Evolutionary conservation across 2,797 vertebrate genomes (phyloP), one percentile per base, ranked within the genome.

Genomic region (Labroides dimidiatus): DNA sequence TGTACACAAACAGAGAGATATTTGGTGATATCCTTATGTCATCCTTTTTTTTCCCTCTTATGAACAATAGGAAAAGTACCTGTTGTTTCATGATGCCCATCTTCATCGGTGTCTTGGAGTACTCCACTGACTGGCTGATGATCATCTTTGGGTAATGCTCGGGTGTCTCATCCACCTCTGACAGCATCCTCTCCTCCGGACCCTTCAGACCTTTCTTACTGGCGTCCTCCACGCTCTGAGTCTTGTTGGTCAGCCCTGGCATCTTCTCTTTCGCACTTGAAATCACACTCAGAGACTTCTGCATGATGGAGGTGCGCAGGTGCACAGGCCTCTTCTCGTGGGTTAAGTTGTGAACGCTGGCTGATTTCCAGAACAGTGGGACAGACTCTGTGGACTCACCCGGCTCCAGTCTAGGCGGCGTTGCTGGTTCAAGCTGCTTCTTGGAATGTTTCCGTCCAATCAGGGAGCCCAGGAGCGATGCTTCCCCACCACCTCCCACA

Each of bases 41-140:
- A n/a, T n/a, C n/a, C n/a, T n/a, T n/a, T n/a, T n/a, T n/a, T n/a
- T n/a, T n/a, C n/a, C n/a, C n/a, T n/a, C n/a, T n/a, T n/a, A n/a
- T n/a, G n/a, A n/a, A n/a, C n/a, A n/a, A 20, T 6, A 23, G 24
- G 4, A 36, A 12, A 30, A 9, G 16, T 69, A 93, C 92, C 90
- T 98, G 96, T 45, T 96, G 97, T 74, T 99, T 99, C 95, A 99
- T 99, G 88, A 99, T 99, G 78, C 97, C 96, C 88, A 94, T 94
- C 91, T 97, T 99, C 87, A 95, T 90, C n/a, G 93, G 95, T 2
- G 93, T 91, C 93, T 96, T 99, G 78, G 91, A 96, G 84, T 95
- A 91, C 84, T 98, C 97, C 78, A 97, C 98, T 9, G 93, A 92
- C 17, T 94, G 95, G 81, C 89, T 95, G 73, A 92, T 89, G 78